Percentiles rank a stretch among this genome's conserved stretches.
phyloP scores from a whole-genome alignment of 2,113 vertebrate genomes.

The Hemiscyllium ocellatum region DNA sequence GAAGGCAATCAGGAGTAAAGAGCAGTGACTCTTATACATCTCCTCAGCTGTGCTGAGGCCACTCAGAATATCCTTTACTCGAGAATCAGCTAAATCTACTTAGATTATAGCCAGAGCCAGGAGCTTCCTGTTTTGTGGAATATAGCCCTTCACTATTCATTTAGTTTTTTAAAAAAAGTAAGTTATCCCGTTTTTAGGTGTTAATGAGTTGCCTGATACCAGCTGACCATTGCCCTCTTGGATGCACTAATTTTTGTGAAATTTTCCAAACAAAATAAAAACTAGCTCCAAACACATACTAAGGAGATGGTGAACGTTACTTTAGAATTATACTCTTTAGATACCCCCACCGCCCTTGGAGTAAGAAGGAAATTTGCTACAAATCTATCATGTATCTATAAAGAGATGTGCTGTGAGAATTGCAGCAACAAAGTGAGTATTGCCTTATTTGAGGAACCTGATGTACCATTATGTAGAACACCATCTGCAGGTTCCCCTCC shows the following conservation, averaged over 20 bases:
- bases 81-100: not conserved
- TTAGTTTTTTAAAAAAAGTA: not conserved
- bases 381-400: not conserved
- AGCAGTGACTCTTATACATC: not conserved
- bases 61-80: not conserved
- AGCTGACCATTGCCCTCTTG: not conserved
- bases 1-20: not conserved
- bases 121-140: not conserved
- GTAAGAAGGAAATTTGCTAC: not conserved
- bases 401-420: not conserved
- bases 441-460: not conserved
- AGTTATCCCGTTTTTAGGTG: not conserved
- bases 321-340: not conserved
- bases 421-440: not conserved
- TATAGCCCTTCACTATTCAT: not conserved
- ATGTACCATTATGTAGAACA: not conserved
- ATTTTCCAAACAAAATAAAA: not conserved
- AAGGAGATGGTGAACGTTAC: not conserved
- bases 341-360: not conserved
- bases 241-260: not conserved
- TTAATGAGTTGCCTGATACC: not conserved
- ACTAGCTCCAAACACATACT: too few species aligned
- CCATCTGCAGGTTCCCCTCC: too few species aligned
- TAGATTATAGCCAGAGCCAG: not conserved
- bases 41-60: not conserved